Base-by-base conservation (phyloP, 2,113 vertebrate genomes). In the Ammodytes marinus region DNA sequence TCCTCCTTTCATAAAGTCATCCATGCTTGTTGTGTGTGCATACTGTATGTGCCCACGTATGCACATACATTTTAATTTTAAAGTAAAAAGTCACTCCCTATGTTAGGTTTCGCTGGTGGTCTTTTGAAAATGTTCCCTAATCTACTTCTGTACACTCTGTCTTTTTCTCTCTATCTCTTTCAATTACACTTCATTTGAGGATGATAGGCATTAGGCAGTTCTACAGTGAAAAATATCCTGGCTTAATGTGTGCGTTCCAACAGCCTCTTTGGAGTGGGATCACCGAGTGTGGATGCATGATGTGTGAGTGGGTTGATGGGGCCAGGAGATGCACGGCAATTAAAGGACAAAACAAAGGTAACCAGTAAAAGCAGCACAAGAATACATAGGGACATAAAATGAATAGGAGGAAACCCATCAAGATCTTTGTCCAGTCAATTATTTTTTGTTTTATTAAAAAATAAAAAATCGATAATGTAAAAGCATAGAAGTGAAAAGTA, bases 1-100 rank as follows among this genome's bases (percentile, higher is more conserved):
- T 77, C 5, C 8, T 42, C 49, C 7, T 37, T n/a, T 74, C 50
- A 54, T 55, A 2, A 42, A 58, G 57, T n/a, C n/a, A 47, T 5
- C 11, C 43, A 46, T 39, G 40, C 13, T 10, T 59, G 58, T 69
- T 59, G 45, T 55, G 42, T 67, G 67, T 86, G 67, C 17, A 27
- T 27, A 27, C 27, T 27, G 57, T 71, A 53, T 65, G 75, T 69
- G 45, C 71, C 42, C 47, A 19, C 12, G 6, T 55, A 42, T 52
- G 46, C 11, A 40, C 12, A n/a, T 70, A 39, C 13, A 53, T 40
- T 55, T 57, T 50, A 65, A 45, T 1, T 27, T 27, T 27, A 27
- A 27, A 65, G 55, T 79, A 86, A 64, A 68, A 70, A 66, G 9
- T 69, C 9, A 27, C 55, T 57, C 7, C 49, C 50, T 57, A 57